Base-by-base conservation (phyloP, 2,888 invertebrate species). In the Cephalotes varians region DNA sequence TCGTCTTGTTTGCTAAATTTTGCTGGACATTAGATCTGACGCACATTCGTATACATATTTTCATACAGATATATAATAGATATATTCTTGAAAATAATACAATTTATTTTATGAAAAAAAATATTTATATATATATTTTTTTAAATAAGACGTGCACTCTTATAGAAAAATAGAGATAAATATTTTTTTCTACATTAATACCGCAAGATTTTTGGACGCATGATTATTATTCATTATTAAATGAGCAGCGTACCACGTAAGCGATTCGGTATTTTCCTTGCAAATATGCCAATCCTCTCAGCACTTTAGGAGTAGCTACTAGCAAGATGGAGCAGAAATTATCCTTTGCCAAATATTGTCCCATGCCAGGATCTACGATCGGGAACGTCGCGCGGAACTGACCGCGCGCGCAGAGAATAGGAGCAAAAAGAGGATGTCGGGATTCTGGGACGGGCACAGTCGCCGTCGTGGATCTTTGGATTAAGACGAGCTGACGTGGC, bases 381-480 rank as follows among this genome's bases (percentile, higher is more conserved):
- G 56, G 83, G 84, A 89, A 86, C 86, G 82, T 82, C 69, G 65
- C 85, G n/a, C n/a, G n/a, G n/a, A n/a, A 90, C 87, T 89, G 90
- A 91, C 88, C 92, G 91, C 84, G 85, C 87, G 88, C 91, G 44
- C 90, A n/a, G 18, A 85, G 51, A 77, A 64, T 76, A 80, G 60
- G 83, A 74, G 83, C 51, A 85, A 76, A 81, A 85, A 65, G 80
- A 88, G 73, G 81, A 87, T 12, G 21, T 18, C 62, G 86, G 82
- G 87, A 81, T 85, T 80, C 85, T 86, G 85, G 56, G 21, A 56
- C 31, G 37, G 77, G 85, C 74, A 80, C 84, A 60, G 85, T 79
- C 83, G 85, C 86, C 91, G 87, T 81, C 86, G 91, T 89, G 90
- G 90, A 90, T 92, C 90, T 90, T 84, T 85, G 90, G 92, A 92